phyloP scores from a whole-genome alignment of 1,140 invertebrate genomes.

The Araneus ventricosus region DNA sequence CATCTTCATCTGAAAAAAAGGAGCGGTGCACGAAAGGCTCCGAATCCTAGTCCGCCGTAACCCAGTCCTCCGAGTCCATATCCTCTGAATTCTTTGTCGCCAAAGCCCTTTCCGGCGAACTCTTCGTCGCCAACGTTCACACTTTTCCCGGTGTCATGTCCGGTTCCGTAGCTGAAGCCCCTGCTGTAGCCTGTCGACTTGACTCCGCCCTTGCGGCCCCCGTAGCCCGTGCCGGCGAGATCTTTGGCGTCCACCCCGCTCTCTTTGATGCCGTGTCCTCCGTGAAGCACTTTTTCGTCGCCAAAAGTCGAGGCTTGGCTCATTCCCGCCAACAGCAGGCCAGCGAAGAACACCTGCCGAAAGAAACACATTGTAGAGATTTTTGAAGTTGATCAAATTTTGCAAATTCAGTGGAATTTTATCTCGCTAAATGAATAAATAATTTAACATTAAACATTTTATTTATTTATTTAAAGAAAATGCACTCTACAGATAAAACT shows the following conservation, averaged over 20 bases:
- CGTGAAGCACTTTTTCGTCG: constrained; percentile 1
- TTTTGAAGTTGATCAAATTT: no score
- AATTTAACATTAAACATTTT: no score
- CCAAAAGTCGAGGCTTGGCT: not conserved
- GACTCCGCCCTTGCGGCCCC: constrained; percentile 56
- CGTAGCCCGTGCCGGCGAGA: constrained; percentile 15
- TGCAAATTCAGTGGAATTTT: no score
- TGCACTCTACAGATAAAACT: no score
- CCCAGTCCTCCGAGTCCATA: constrained; percentile 44
- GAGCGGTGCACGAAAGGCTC: not conserved
- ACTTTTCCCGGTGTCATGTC: constrained; percentile 42
- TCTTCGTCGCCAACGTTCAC: constrained; percentile 43
- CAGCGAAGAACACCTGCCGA: not conserved
- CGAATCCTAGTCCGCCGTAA: constrained; percentile 51
- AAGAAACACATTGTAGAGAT: not conserved
- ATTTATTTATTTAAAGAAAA: no score
- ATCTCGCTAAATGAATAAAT: no score
- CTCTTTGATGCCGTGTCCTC: constrained; percentile 8
- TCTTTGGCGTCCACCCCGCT: not conserved
- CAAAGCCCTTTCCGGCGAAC: constrained; percentile 45
- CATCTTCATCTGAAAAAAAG: constrained; percentile 32
- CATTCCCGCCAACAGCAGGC: not conserved
- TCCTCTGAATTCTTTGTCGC: constrained; percentile 40
- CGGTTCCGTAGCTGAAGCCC: constrained; percentile 52
- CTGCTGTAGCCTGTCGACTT: constrained; percentile 33